Percentiles rank a stretch among this genome's conserved stretches.
phyloP scores from a whole-genome alignment of 2,888 invertebrate genomes.

The Pecten maximus region DNA sequence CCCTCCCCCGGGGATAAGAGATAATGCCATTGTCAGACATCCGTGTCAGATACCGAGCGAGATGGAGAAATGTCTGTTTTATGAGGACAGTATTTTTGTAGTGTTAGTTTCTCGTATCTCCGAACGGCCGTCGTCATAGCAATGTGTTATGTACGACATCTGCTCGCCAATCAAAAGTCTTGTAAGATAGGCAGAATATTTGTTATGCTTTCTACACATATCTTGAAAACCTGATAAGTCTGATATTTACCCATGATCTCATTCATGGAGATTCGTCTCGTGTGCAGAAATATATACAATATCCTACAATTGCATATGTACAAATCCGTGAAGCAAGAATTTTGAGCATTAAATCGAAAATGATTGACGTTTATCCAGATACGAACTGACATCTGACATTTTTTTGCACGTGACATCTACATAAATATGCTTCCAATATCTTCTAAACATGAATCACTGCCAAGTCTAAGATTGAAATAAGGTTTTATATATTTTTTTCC shows the following conservation, averaged over 20 bases:
- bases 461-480: background rate
- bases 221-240: background rate
- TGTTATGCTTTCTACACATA: background rate
- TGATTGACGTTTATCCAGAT: background rate
- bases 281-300: slow-evolving; percentile 9
- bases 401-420: background rate
- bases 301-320: background rate
- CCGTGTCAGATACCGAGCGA: background rate
- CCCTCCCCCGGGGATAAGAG: background rate
- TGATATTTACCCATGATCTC: background rate
- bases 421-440: slow-evolving; percentile 14
- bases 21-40: background rate
- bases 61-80: slow-evolving; percentile 20
- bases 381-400: background rate
- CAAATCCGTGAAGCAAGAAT: background rate
- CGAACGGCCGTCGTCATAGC: background rate
- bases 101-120: slow-evolving; percentile 7
- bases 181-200: background rate
- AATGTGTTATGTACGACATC: background rate
- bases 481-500: background rate
- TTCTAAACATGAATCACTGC: background rate
- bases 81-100: background rate
- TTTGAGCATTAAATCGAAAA: background rate
- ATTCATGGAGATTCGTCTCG: background rate
- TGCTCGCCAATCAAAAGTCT: background rate